Evolutionary conservation across 2,113 vertebrate genomes (phyloP), one percentile per base, ranked within the genome.

Genomic region (Callocephalon fimbriatum): DNA sequence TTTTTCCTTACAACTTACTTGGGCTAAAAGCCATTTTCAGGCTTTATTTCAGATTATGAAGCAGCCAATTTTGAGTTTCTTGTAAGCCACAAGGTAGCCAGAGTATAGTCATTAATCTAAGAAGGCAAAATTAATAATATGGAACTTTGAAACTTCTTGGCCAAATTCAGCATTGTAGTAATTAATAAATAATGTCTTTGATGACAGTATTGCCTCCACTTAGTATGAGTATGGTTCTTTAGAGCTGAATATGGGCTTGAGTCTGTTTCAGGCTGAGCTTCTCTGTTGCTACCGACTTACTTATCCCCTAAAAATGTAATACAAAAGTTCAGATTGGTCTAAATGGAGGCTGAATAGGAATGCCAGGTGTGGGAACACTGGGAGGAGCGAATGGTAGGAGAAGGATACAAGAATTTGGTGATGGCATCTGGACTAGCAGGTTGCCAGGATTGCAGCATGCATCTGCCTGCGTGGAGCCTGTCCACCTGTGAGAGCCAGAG

Each of bases 301-400:
- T 88, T 68, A 42, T 27, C 23, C 38, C 23, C 19, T 70, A 22
- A 65, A 86, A 59, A 40, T 15, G 37, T 10, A 4, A 22, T 2
- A 42, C 29, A 58, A 73, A 51, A 32, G 13, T 35, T 40, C 23
- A 21, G 11, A 32, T 40, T 25, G 21, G 9, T 48, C 58, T 66
- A 26, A 81, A 54, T 23, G 14, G 17, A 27, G 26, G 18, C 15
- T 61, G n/a, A 59, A 14, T 18, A 27, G 50, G 76, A 90, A 73
- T 26, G 16, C 11, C 0, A 0, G 27, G 35, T 44, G 45, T 54
- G 45, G 50, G 40, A 83, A 25, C 31, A 31, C n/a, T 1, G 1
- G 50, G 45, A 83, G 83, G 78, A 80, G 32, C 29, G 19, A 45
- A 66, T 12, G 29, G 50, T 35, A 85, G 86, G 44, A 53, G 45